Conservation (phyloP, 2,888 invertebrate species). For the Sarcophaga caerulescens region DNA sequence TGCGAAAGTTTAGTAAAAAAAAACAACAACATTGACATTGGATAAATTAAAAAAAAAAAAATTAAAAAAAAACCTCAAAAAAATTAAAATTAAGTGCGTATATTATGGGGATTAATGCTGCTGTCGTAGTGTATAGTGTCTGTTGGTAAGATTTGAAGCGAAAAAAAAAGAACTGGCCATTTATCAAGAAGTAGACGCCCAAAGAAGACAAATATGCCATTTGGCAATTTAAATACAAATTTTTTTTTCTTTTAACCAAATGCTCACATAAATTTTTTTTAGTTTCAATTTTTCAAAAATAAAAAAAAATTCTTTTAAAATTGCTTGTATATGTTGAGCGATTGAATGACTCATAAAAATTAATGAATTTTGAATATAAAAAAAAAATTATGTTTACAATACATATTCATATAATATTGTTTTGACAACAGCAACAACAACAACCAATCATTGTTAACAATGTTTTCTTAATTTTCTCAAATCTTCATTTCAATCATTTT, state of each 20-base stretch:
- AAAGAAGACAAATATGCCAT: not conserved
- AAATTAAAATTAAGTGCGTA: no score
- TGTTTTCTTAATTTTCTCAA: not conserved
- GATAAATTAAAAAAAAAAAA: conserved; percentile 7
- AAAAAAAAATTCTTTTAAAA: no score
- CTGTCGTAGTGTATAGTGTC: no score
- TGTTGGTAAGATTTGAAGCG: not conserved
- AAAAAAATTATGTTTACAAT: no score
- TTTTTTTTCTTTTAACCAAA: no score
- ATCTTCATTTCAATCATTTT: conserved; percentile 13
- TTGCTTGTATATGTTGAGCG: no score
- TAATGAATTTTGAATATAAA: no score
- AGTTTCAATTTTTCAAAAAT: not conserved
- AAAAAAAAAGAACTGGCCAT: not conserved
- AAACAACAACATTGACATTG: conserved; percentile 3
- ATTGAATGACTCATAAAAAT: no score
- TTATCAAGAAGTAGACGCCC: no score
- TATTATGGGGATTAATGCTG: no score
- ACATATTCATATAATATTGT: not conserved
- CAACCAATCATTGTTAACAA: no score
- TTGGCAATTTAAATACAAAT: no score
- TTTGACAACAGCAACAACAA: not conserved
- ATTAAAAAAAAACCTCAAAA: not conserved
- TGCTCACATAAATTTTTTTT: not conserved
- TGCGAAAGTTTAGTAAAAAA: conserved; percentile 1